These are phyloP conservation scores for Dryadula phaetusa DNA, from an alignment of 2,888 invertebrate genomes.

Conservation along the genomic window DNA sequence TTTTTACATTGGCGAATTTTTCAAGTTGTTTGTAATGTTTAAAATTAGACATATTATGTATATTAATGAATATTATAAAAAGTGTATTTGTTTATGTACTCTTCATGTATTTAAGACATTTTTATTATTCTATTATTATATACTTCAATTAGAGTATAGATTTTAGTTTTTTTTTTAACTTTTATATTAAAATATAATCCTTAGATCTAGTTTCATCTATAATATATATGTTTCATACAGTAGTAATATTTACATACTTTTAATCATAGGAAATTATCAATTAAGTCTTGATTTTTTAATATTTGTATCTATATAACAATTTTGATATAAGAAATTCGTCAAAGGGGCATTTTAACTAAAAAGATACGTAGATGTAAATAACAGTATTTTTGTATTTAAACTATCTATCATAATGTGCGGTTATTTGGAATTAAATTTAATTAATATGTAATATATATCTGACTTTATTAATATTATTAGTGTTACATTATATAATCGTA, in stretches of 20 bases:
- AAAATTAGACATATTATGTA: background rate
- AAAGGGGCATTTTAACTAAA: background rate
- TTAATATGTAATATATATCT: background rate
- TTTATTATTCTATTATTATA: background rate
- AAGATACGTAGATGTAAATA: conserved; percentile 2
- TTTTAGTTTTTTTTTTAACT: background rate
- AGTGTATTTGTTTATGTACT: background rate
- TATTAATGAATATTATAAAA: background rate
- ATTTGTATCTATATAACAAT: background rate
- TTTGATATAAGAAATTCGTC: background rate
- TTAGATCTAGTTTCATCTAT: background rate
- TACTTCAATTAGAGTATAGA: background rate
- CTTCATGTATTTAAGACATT: background rate
- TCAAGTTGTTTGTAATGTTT: background rate
- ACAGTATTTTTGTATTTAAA: background rate
- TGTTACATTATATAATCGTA: background rate
- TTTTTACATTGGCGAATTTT: background rate
- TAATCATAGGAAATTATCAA: background rate
- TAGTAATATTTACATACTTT: background rate
- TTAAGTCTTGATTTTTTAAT: background rate
- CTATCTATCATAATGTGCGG: background rate
- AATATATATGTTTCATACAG: no score
- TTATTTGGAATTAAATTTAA: background rate
- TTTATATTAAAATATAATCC: background rate
- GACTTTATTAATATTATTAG: background rate